Conservation (phyloP, 2,888 invertebrate genomes). For the Drosophila niveifrons region DNA sequence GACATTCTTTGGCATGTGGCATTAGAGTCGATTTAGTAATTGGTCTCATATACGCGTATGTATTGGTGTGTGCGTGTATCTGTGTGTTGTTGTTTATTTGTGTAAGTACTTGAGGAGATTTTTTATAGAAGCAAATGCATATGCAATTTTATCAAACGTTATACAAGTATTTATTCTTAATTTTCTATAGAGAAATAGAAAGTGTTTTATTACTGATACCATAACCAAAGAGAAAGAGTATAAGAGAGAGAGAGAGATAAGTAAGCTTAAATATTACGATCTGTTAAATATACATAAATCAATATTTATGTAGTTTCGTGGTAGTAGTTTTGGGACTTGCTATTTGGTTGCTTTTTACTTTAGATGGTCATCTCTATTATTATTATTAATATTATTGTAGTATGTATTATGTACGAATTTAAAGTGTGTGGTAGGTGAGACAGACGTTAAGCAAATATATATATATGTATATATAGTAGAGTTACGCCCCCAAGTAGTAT, state of each 20-base stretch:
- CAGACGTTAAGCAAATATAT: constrained; percentile 53
- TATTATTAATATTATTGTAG: constrained; percentile 34
- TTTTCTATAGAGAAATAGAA: constrained; percentile 28
- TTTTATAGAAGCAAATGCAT: constrained; percentile 65
- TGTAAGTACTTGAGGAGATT: constrained; percentile 41
- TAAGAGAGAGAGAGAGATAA: constrained; percentile 6
- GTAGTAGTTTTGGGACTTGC: constrained; percentile 18
- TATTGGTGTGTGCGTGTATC: constrained; percentile 16
- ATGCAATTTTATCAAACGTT: constrained; percentile 73
- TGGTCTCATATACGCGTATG: constrained; percentile 15
- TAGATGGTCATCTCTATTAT: constrained; percentile 10
- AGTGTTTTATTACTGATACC: constrained; percentile 59
- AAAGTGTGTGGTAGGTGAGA: constrained; percentile 35
- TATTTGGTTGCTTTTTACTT: constrained; percentile 15
- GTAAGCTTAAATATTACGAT: constrained; percentile 68
- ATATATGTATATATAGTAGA: constrained; percentile 6
- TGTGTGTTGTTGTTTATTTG: constrained; percentile 17
- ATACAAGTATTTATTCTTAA: constrained; percentile 65
- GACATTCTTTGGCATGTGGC: constrained; percentile 61
- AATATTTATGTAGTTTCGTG: constrained; percentile 2
- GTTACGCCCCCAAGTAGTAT: constrained; percentile 48
- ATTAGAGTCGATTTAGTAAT: constrained; percentile 68
- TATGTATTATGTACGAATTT: constrained; percentile 38
- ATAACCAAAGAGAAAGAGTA: constrained; percentile 63
- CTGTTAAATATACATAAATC: constrained; percentile 67